Evolutionary conservation across 2,113 vertebrate genomes (phyloP).

Genomic region (Rhagologus leucostigma): DNA sequence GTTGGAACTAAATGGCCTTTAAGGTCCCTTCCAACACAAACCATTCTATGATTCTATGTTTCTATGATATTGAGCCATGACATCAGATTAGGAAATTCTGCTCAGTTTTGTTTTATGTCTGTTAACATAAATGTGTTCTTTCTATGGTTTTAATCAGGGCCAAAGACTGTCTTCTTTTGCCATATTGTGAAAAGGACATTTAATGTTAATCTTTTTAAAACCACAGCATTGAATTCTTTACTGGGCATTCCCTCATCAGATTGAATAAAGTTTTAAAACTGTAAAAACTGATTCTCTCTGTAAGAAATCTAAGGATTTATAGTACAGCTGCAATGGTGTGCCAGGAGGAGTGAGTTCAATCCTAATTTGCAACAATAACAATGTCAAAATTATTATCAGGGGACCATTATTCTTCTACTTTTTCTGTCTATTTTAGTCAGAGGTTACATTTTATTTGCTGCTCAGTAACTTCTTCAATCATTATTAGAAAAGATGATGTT

Average conservation of each 20-base stretch:
- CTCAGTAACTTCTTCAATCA: not conserved
- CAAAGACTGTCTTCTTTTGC: not conserved
- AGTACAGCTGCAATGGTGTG: not conserved
- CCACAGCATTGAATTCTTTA: not conserved
- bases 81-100: not conserved
- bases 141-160: not conserved
- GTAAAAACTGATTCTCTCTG: not conserved
- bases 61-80: not conserved
- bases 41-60: fast-evolving
- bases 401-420: not conserved
- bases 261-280: not conserved
- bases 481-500: not conserved
- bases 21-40: not conserved
- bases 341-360: not conserved
- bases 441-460: not conserved
- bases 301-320: not conserved
- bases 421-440: not conserved
- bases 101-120: not conserved
- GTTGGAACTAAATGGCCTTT: not conserved
- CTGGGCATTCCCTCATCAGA: not conserved
- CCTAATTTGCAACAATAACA: not conserved
- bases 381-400: not conserved
- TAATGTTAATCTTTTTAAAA: not conserved
- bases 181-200: not conserved
- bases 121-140: not conserved